These are phyloP conservation scores for Keiferia lycopersicella DNA, from an alignment of 2,888 invertebrate species.

Conservation along the genomic window DNA sequence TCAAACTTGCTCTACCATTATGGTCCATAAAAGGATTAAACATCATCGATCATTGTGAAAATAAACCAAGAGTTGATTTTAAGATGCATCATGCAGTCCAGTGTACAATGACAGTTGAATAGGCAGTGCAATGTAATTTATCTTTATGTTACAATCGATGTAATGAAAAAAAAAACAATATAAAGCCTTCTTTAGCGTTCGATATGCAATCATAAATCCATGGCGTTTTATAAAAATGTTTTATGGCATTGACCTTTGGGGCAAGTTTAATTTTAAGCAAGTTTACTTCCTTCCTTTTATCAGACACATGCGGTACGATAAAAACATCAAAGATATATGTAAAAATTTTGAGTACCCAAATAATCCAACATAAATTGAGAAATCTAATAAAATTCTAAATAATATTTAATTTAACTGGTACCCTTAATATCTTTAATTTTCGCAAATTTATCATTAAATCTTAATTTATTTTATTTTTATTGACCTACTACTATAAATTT, in stretches of 20 bases:
- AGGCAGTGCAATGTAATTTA: slow-evolving; percentile 35
- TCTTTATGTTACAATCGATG: slow-evolving; percentile 33
- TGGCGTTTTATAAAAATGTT: background rate
- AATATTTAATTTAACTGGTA: too few species aligned
- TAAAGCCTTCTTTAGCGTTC: slow-evolving; percentile 26
- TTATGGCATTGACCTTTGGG: background rate
- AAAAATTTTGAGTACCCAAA: too few species aligned
- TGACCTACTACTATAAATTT: too few species aligned
- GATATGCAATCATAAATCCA: slow-evolving; percentile 39
- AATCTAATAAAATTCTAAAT: too few species aligned
- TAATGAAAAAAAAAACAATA: slow-evolving; percentile 29
- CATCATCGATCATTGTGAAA: slow-evolving; percentile 23
- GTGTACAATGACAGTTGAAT: slow-evolving; percentile 39
- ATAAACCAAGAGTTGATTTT: slow-evolving; percentile 20
- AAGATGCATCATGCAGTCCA: slow-evolving; percentile 28
- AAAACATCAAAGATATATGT: too few species aligned
- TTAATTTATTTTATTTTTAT: too few species aligned
- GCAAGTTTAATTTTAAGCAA: background rate
- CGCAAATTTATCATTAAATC: too few species aligned
- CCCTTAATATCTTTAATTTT: too few species aligned
- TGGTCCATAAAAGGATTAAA: background rate
- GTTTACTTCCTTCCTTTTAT: too few species aligned
- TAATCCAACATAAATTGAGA: too few species aligned
- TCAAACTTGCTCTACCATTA: background rate
- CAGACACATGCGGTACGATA: too few species aligned